Percentiles rank a stretch among this genome's conserved stretches.
phyloP scores from a whole-genome alignment of 2,797 vertebrate species.

The Anisognathus igniventris region DNA sequence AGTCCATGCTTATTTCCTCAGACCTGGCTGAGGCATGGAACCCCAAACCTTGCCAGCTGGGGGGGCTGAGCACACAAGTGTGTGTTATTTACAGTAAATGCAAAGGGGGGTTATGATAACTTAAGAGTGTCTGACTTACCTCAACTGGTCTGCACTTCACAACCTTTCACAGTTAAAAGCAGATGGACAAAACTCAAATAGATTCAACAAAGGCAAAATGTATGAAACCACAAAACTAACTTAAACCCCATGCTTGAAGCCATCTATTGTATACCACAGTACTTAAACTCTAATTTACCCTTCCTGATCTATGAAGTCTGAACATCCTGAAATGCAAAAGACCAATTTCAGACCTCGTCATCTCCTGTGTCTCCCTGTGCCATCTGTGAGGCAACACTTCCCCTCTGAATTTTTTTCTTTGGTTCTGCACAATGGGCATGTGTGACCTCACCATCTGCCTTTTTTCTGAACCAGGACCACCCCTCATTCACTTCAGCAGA shows the following conservation, averaged over 20 bases:
- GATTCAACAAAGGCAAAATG: not conserved
- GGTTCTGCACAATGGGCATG: not conserved
- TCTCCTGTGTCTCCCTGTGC: not conserved
- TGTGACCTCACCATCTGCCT: not conserved
- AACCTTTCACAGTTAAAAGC: not conserved
- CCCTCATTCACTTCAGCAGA: not conserved
- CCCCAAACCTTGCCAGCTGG: not conserved
- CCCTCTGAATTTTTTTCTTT: not conserved
- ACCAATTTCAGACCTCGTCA: not conserved
- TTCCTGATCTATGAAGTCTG: not conserved
- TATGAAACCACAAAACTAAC: not conserved
- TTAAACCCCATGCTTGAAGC: not conserved
- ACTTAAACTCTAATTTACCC: not conserved
- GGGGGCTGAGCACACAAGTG: not conserved
- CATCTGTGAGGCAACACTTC: not conserved
- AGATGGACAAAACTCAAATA: not conserved
- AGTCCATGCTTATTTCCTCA: not conserved
- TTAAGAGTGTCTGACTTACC: not conserved
- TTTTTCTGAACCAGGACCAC: not conserved
- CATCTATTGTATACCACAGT: not conserved
- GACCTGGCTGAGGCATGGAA: not conserved
- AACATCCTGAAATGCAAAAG: not conserved
- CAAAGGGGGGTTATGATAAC: not conserved
- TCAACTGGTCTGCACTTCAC: not conserved
- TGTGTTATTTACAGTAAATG: rapidly evolving